phyloP scores from a whole-genome alignment of 1,140 invertebrate genomes.

The Megalonaias nervosa region DNA sequence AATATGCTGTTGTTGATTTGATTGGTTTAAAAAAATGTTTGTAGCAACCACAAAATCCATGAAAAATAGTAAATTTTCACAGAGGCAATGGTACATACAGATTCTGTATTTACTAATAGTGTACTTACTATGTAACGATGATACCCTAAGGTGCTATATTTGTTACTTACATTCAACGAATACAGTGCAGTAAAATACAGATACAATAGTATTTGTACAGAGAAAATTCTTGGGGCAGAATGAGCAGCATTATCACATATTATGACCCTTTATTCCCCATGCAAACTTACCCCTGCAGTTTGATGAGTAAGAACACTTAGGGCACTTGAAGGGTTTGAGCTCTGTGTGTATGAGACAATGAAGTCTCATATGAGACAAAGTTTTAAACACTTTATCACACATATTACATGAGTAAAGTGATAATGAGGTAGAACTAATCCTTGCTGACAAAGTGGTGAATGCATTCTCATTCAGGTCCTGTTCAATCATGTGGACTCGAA shows the following conservation, averaged over 20 bases:
- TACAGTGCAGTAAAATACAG: neutral
- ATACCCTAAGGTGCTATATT: too few species aligned
- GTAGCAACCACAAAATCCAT: too few species aligned
- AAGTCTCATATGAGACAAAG: slow-evolving; percentile 69
- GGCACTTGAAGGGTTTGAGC: slow-evolving; percentile 69
- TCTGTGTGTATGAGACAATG: slow-evolving; percentile 71
- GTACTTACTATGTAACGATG: too few species aligned
- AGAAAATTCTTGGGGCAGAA: neutral
- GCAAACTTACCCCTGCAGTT: slow-evolving; percentile 67
- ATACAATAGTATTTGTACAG: neutral
- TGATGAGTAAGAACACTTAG: slow-evolving; percentile 66
- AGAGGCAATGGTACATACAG: too few species aligned
- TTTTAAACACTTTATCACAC: slow-evolving; percentile 71
- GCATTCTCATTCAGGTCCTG: slow-evolving; percentile 66
- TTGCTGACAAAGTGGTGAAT: slow-evolving; percentile 19
- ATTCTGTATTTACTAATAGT: too few species aligned
- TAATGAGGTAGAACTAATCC: slow-evolving; percentile 46
- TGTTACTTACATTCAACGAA: neutral
- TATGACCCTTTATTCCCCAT: neutral
- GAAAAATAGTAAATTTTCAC: too few species aligned
- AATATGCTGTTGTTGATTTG: too few species aligned
- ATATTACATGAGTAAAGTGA: slow-evolving; percentile 67
- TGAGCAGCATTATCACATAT: neutral
- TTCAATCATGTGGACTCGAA: slow-evolving; percentile 62
- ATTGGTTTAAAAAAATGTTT: too few species aligned